Evolutionary conservation across 2,888 invertebrate genomes (phyloP), one percentile per base, ranked within the genome.

Genomic region (Xestia ashworthii): DNA sequence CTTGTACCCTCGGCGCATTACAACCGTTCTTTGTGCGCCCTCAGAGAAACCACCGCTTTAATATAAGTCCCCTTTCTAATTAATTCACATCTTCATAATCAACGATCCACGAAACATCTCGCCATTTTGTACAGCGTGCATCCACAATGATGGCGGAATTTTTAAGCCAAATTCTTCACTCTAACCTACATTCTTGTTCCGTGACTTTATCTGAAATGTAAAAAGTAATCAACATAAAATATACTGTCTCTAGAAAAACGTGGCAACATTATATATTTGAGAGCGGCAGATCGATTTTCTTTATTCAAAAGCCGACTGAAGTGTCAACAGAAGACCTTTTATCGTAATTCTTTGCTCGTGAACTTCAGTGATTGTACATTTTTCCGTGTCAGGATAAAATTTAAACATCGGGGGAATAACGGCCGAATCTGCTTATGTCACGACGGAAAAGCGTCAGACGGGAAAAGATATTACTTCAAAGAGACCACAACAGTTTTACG

Each of bases 211-310:
- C 87, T 70, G 83, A 87, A 87, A 87, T 88, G 85, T 88, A 85
- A 85, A 88, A 87, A 87, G 89, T 87, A 88, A 87, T 87, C 87
- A 87, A 83, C 85, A 85, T 87, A 87, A 87, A 87, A 85, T 87
- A 87, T 88, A 88, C 78, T 85, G 76, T 69, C 5, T 68, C 67
- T 78, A 62, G 70, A 87, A 83, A 88, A 87, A 82, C 81, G 83
- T 79, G 86, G 79, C 80, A 84, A 87, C 84, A 88, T 88, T 77
- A 86, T 87, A 82, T 77, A 87, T 88, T 88, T 87, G 80, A 75
- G 77, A 85, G 69, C 76, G 68, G 68, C 38, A 85, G 60, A 85
- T 87, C 80, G 85, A 87, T 82, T 84, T 88, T 87, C 87, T 87
- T 88, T 82, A 79, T 85, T 77, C 76, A 76, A 72, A 87, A 84